These are phyloP conservation scores for Podarcis raffonei DNA, from an alignment of 2,113 vertebrate genomes.

Conservation along the genomic window DNA sequence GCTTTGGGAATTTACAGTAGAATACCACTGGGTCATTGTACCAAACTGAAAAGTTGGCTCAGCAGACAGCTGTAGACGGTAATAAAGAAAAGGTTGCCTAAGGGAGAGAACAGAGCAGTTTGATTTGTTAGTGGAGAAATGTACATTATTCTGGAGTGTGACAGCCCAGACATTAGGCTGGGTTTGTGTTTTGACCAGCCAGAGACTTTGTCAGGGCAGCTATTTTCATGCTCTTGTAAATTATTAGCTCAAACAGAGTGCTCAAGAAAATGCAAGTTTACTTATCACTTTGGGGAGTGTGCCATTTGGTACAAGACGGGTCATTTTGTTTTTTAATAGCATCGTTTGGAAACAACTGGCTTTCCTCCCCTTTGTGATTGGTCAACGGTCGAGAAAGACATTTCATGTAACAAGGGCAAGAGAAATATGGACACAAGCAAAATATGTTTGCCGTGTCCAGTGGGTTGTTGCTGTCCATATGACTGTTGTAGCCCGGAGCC, in stretches of 20 bases:
- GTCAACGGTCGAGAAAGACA: conserved; percentile 14
- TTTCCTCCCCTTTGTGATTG: conserved; percentile 3
- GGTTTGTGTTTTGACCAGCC: conserved; percentile 50
- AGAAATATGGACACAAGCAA: neutral
- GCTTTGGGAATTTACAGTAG: conserved; percentile 65
- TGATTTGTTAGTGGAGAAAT: conserved; percentile 64
- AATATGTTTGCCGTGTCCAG: neutral
- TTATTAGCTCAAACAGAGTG: conserved; percentile 52
- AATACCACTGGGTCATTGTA: conserved; percentile 64
- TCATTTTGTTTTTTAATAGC: conserved; percentile 7
- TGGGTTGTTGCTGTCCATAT: neutral
- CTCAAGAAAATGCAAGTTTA: conserved; percentile 30
- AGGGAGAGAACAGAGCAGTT: conserved; percentile 46
- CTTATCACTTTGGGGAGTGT: conserved; percentile 29
- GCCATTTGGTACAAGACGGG: neutral
- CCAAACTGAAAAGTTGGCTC: conserved; percentile 55
- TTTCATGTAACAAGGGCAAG: neutral
- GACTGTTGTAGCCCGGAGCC: neutral
- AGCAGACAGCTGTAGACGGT: conserved; percentile 64
- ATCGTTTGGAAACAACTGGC: conserved; percentile 20
- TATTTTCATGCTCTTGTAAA: conserved; percentile 64
- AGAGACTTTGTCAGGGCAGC: conserved; percentile 36
- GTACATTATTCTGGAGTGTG: conserved; percentile 58
- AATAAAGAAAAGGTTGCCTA: conserved; percentile 69
- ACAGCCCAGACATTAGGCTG: conserved; percentile 45